These are phyloP conservation scores for Leptinotarsa juncta DNA, from an alignment of 2,888 invertebrate genomes.

Conservation along the genomic window DNA sequence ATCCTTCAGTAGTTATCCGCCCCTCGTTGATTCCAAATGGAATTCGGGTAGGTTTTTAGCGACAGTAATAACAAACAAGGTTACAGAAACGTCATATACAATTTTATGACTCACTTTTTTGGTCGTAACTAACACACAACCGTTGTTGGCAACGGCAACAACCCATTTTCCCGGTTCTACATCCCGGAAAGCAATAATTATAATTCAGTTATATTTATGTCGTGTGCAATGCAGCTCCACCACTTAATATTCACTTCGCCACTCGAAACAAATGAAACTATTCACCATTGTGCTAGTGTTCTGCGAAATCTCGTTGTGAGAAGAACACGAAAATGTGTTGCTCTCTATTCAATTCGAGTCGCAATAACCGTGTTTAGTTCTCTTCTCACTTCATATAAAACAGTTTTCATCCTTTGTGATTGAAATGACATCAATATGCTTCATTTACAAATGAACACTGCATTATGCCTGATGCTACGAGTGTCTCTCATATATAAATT, in stretches of 20 bases:
- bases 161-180: slow-evolving; percentile 30
- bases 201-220: slow-evolving; percentile 32
- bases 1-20: background rate
- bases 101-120: slow-evolving; percentile 27
- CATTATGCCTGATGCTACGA: background rate
- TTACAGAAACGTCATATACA: slow-evolving; percentile 17
- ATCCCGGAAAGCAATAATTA: slow-evolving; percentile 40
- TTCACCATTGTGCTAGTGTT: slow-evolving; percentile 30
- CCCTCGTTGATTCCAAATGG: background rate
- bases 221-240: slow-evolving; percentile 39
- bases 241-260: slow-evolving; percentile 40
- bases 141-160: slow-evolving; percentile 41
- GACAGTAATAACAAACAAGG: slow-evolving; percentile 11
- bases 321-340: slow-evolving; percentile 37
- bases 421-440: background rate
- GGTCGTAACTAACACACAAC: slow-evolving; percentile 30
- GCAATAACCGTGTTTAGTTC: slow-evolving; percentile 24
- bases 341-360: slow-evolving; percentile 33
- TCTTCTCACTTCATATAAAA: slow-evolving; percentile 8
- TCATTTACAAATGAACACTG: background rate
- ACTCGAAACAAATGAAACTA: slow-evolving; percentile 39
- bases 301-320: slow-evolving; percentile 29
- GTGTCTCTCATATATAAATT: no score
- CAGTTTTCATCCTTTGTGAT: background rate
- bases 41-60: slow-evolving; percentile 4